Base-by-base conservation (phyloP, 2,888 invertebrate genomes). In the Stratiomys singularior region DNA sequence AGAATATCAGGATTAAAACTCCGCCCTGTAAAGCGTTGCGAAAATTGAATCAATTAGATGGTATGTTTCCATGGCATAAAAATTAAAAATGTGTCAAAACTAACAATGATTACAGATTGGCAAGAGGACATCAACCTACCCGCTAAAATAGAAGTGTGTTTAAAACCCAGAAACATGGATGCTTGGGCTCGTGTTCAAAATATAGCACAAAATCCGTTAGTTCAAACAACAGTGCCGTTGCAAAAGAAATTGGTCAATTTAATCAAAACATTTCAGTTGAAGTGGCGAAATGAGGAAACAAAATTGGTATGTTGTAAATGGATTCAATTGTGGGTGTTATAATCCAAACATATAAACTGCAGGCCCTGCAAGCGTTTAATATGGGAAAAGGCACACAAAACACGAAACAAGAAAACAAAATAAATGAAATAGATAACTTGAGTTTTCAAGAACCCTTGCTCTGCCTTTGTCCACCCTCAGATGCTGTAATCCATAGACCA, bases 1-100 rank as follows among this genome's bases (percentile, higher is more conserved):
- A 95, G 85, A 96, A 93, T 81, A 90, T 94, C 83, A 90, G 96
- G 83, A 92, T 98, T 74, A 93, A 96, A 85, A 98, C 98, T 58
- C 98, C 98, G 3, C 93, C 95, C 85, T 98, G 98, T 85, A 91
- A 94, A 84, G 96, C 97, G 46, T 88, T 98, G 79, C 90, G 97
- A 78, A 91, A 93, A 83, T 89, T 98, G 23, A 97, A 97, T 87
- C 93, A 94, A 85, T 90, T 97, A 47, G 94, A 96, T 87, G 96
- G 96, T 94, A 84, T 86, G 84, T 82, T 56, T 23, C 60, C 27
- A 47, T 15, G 11, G 71, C 30, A 74, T 64, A 1, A 56, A 47
- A 30, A 27, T 52, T 30, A 21, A 23, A n/a, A 37, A 13, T 28
- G 28, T 64, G 64, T 23, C 1, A 25, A 63, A 69, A 74, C 64